Conservation (phyloP, 2,113 vertebrate genomes). For the Oncorhynchus gorbuscha region DNA sequence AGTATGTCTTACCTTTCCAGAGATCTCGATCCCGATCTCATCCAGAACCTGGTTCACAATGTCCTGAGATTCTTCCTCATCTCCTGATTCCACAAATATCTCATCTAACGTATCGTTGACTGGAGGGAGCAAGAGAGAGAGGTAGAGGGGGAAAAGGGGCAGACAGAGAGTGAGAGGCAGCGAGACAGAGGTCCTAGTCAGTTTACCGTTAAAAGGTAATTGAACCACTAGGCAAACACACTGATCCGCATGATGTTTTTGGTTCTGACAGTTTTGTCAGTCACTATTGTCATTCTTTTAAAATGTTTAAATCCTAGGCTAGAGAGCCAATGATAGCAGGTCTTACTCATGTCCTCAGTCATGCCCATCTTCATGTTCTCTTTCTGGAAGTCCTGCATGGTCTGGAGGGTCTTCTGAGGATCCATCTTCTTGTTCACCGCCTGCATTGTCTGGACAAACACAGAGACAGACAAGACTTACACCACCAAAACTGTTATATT, state of each 20-base stretch:
- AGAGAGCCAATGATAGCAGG: neutral
- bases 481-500: neutral
- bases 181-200: neutral
- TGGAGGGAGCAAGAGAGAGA: slow-evolving; percentile 25
- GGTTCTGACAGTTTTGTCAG: neutral
- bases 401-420: slow-evolving; percentile 94
- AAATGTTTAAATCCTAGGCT: neutral
- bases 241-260: neutral
- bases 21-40: slow-evolving; percentile 97
- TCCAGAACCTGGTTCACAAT: slow-evolving; percentile 97
- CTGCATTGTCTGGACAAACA: slow-evolving; percentile 88
- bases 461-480: neutral
- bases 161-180: neutral
- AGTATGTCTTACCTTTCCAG: slow-evolving; percentile 77
- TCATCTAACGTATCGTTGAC: slow-evolving; percentile 95
- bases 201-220: neutral
- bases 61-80: slow-evolving; percentile 96
- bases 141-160: neutral
- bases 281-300: neutral
- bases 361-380: slow-evolving; percentile 99
- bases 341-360: slow-evolving; percentile 97
- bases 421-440: slow-evolving; percentile 98
- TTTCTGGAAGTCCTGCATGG: slow-evolving; percentile 98
- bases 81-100: slow-evolving; percentile 93
- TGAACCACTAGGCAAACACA: neutral